phyloP scores from a whole-genome alignment of 1,140 invertebrate genomes.

The Choristoneura fumiferana region DNA sequence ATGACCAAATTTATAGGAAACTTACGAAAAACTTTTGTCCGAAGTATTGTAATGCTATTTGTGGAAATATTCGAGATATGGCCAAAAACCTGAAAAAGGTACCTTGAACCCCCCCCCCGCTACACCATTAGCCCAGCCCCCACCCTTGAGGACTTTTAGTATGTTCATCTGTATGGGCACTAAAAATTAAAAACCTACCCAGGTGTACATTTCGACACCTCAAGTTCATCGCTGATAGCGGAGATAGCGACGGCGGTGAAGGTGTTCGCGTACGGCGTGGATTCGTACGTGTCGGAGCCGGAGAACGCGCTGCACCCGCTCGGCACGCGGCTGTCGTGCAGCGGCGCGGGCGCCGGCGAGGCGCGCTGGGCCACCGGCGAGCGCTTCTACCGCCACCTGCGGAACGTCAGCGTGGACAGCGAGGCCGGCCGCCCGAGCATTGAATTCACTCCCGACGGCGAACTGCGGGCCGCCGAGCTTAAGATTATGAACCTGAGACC shows the following conservation, averaged over 20 bases:
- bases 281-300: conserved; percentile 89
- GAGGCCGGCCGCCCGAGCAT: conserved; percentile 88
- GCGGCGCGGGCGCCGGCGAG: conserved; percentile 84
- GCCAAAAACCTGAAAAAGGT: too few relatives aligned
- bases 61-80: too few relatives aligned
- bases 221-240: conserved; percentile 86
- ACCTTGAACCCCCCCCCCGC: too few relatives aligned
- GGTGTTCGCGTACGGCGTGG: conserved; percentile 94
- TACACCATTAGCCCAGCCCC: too few relatives aligned
- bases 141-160: too few relatives aligned
- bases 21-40: too few relatives aligned
- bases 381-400: conserved; percentile 86
- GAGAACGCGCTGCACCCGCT: conserved; percentile 84
- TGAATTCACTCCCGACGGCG: conserved; percentile 93
- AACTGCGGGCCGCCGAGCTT: conserved; percentile 90
- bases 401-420: conserved; percentile 90
- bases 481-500: conserved; percentile 95
- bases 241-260: conserved; percentile 94
- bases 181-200: too few relatives aligned
- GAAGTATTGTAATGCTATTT: too few relatives aligned
- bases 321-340: conserved; percentile 90
- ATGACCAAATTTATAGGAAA: too few relatives aligned
- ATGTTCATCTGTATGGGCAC: too few relatives aligned
- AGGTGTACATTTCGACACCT: conserved; percentile 96
- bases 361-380: conserved; percentile 89